Evolutionary conservation across 2,888 invertebrate species (phyloP), one percentile per base, ranked within the genome.

Genomic region (Tortrix viridana): DNA sequence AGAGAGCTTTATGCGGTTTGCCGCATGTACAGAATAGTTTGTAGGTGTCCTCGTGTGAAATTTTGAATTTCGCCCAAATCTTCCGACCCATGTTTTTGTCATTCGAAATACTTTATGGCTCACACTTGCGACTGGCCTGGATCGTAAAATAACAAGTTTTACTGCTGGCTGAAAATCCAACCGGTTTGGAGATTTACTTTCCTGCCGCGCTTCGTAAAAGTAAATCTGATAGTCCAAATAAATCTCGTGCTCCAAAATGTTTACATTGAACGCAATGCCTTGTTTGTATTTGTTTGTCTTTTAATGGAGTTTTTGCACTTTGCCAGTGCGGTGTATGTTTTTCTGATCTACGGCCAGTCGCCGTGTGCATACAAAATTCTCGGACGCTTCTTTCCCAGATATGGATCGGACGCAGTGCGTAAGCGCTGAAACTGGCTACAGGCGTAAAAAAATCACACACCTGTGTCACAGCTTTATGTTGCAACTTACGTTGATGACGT

Each of bases 1-100:
- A 90, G 86, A 90, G 89, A 91, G 90, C 90, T 90, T 90, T 91
- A 88, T 85, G 86, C 87, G 87, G 81, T 72, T 65, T 65, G 72
- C 79, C 85, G 88, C 81, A 77, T 90, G 87, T 89, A 89, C 83
- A 89, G 81, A 70, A 74, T 85, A 86, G 81, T 75, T 73, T 74
- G 77, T 87, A 86, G 80, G 71, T 69, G 69, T 72, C 73, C 70
- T 77, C 76, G 73, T 71, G 87, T 88, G 89, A 88, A 89, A 90
- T 91, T 89, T 78, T 77, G 76, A 92, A 92, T 92, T 91, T 92
- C 89, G 77, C 88, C 75, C 74, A 71, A 74, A 82, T 85, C 83
- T 86, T 86, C 79, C 83, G 77, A 79, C 76, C 82, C 77, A 79
- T 79, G 75, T 73, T 75, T 71, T 76, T 73, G 73, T 75, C 73